Percentiles rank a stretch among this genome's conserved stretches.
phyloP scores from a whole-genome alignment of 2,113 vertebrate genomes.

The Otocyon megalotis region DNA sequence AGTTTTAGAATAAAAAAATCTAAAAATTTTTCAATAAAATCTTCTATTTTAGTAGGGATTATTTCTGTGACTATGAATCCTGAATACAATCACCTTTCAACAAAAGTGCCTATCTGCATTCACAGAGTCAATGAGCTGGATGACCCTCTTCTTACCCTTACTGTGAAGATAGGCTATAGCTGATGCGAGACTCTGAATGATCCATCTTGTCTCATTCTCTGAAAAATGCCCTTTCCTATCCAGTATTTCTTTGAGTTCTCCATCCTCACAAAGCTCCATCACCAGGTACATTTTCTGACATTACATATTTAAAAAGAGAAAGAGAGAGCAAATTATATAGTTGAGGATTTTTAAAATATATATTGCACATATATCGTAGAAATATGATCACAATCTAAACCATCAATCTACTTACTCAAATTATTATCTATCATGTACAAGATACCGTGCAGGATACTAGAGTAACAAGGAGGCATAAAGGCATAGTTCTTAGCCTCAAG shows the following conservation, averaged over 20 bases:
- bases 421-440: not conserved
- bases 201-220: slow-evolving; percentile 91
- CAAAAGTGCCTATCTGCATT: not conserved
- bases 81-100: slow-evolving; percentile 42
- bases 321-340: slow-evolving; percentile 22
- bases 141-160: slow-evolving; percentile 85
- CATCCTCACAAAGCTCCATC: slow-evolving; percentile 92
- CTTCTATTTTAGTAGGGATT: not conserved
- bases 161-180: slow-evolving; percentile 91
- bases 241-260: slow-evolving; percentile 90
- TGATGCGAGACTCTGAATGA: slow-evolving; percentile 90
- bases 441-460: not conserved
- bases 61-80: slow-evolving; percentile 28
- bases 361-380: not conserved
- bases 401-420: slow-evolving; percentile 16
- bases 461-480: not conserved
- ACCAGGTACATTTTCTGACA: slow-evolving; percentile 92
- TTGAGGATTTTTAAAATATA: slow-evolving; percentile 13
- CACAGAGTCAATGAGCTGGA: not conserved
- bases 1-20: not conserved
- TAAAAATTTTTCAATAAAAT: not conserved
- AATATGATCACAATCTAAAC: not conserved
- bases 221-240: slow-evolving; percentile 87
- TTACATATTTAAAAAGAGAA: slow-evolving; percentile 66
- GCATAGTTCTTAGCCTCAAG: not conserved